Conservation (phyloP, 92 coral and sea anemone species). For the Porites evermanni region DNA sequence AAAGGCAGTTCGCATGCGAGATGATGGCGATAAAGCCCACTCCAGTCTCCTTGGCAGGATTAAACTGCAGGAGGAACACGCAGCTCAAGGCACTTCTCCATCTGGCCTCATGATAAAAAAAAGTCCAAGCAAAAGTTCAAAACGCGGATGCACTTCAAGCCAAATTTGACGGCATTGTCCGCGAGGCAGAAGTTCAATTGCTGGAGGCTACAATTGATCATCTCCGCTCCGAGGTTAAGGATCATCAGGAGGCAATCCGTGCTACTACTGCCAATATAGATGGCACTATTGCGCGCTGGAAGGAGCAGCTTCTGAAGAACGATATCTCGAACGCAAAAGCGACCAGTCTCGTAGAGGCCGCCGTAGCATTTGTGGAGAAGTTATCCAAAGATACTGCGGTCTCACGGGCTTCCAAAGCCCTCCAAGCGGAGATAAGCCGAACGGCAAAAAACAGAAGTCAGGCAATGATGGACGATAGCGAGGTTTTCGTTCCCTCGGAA, state of each 20-base stretch:
- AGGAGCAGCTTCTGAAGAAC: slow-evolving; percentile 14
- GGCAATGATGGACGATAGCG: neutral
- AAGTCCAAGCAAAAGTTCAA: slow-evolving; percentile 50
- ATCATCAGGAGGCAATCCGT: slow-evolving; percentile 6
- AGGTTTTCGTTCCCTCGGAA: neutral
- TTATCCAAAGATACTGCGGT: slow-evolving; percentile 6
- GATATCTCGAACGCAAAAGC: neutral
- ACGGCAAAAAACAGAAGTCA: slow-evolving; percentile 7
- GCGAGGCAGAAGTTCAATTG: slow-evolving; percentile 52
- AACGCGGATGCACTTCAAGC: slow-evolving; percentile 32
- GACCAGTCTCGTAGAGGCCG: slow-evolving; percentile 10
- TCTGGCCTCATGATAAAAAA: slow-evolving; percentile 44
- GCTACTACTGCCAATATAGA: slow-evolving; percentile 27
- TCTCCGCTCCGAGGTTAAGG: slow-evolving; percentile 4
- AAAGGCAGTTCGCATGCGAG: slow-evolving; percentile 36
- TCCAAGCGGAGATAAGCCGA: slow-evolving; percentile 7
- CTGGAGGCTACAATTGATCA: slow-evolving; percentile 46
- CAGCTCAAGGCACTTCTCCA: slow-evolving; percentile 21
- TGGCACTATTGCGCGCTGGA: slow-evolving; percentile 44
- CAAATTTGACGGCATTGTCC: slow-evolving; percentile 42
- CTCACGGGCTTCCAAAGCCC: slow-evolving; percentile 18
- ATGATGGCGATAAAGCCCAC: slow-evolving; percentile 50
- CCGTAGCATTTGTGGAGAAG: neutral
- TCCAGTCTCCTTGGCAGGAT: slow-evolving; percentile 32
- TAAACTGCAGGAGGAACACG: slow-evolving; percentile 24